These are phyloP conservation scores for Tenualosa ilisha DNA, from an alignment of 2,797 vertebrate genomes.

Conservation along the genomic window DNA sequence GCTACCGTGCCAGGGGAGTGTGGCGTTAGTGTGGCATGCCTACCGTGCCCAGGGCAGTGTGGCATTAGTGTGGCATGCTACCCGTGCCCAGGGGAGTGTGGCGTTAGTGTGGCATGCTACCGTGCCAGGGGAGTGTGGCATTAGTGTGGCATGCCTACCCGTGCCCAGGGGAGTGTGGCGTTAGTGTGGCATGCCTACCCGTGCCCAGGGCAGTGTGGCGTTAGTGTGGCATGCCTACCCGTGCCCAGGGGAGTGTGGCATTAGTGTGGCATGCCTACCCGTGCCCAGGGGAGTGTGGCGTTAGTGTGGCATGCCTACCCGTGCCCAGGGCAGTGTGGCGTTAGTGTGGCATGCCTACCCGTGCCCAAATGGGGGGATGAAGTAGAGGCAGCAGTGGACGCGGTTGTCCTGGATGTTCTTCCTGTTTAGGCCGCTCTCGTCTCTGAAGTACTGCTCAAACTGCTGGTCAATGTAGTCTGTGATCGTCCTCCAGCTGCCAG, in stretches of 20 bases:
- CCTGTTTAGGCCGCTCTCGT: constrained; percentile 83
- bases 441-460: constrained; percentile 86
- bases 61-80: no score
- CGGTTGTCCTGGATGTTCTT: constrained; percentile 88
- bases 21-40: no score
- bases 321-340: background rate
- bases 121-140: no score
- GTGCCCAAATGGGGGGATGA: constrained; percentile 84
- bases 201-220: no score
- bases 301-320: background rate
- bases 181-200: no score
- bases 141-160: constrained; percentile 74
- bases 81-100: no score
- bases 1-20: no score
- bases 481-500: constrained; percentile 81
- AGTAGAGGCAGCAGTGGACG: constrained; percentile 86
- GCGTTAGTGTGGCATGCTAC: no score
- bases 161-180: constrained; percentile 79
- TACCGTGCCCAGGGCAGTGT: no score
- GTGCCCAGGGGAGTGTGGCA: no score
- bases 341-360: constrained; percentile 64
- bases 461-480: constrained; percentile 86
- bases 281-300: constrained; percentile 60
- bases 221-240: no score
- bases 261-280: constrained; percentile 50